These are phyloP conservation scores for Piliocolobus tephrosceles DNA, from an alignment of 2,113 vertebrate genomes.

Conservation along the genomic window DNA sequence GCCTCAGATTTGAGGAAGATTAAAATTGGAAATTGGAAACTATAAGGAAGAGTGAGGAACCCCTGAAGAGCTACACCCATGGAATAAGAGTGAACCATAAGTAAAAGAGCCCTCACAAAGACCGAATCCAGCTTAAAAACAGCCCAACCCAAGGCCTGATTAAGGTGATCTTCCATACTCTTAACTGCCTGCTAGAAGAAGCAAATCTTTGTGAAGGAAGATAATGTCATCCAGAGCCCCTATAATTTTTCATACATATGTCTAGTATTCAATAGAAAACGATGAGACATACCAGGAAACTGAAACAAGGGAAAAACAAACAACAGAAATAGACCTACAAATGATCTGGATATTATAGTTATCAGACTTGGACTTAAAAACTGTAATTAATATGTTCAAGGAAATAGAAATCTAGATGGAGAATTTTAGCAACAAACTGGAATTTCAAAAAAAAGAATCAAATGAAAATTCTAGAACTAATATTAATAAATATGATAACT, in stretches of 20 bases:
- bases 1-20: neutral
- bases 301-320: neutral
- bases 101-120: neutral
- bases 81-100: neutral
- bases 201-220: neutral
- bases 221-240: neutral
- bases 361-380: neutral
- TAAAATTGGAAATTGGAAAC: constrained; percentile 9
- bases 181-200: neutral
- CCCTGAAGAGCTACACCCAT: neutral
- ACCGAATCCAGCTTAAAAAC: neutral
- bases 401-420: neutral
- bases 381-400: neutral
- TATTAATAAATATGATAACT: neutral
- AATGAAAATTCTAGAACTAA: constrained; percentile 17
- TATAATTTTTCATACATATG: neutral
- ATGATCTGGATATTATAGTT: neutral
- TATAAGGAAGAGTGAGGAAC: neutral
- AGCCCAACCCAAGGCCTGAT: neutral
- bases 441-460: constrained; percentile 42
- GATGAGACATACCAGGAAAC: neutral
- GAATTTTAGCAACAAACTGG: constrained; percentile 12
- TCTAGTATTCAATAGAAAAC: neutral
- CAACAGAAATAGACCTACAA: neutral
- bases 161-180: neutral